phyloP scores from a whole-genome alignment of 1,140 invertebrate species.

The Anadara kagoshimensis region DNA sequence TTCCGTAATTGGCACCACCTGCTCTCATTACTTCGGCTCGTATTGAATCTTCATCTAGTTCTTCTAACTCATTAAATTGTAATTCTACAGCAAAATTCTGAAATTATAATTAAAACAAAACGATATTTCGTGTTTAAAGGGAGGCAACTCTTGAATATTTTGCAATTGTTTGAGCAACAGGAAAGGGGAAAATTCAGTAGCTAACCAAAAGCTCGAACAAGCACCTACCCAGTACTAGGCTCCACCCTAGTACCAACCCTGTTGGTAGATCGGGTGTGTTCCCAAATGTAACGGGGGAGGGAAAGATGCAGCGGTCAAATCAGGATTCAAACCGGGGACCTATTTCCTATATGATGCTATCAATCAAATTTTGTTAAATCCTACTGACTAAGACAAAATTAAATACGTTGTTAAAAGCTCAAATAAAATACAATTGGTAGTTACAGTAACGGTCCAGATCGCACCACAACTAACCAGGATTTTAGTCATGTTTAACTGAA shows the following conservation, averaged over 20 bases:
- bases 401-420: neutral
- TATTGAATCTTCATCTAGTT: conserved; percentile 38
- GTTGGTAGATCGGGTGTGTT: too few species aligned
- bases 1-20: conserved; percentile 53
- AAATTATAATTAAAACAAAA: conserved; percentile 11
- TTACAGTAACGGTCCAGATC: neutral
- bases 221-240: neutral
- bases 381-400: too few species aligned
- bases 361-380: too few species aligned
- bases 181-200: neutral
- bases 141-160: neutral
- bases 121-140: neutral
- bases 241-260: neutral
- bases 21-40: conserved; percentile 34
- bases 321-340: too few species aligned
- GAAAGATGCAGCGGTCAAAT: too few species aligned
- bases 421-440: neutral
- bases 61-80: conserved; percentile 33
- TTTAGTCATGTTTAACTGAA: neutral
- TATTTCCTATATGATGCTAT: too few species aligned
- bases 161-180: neutral
- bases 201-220: neutral
- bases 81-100: conserved; percentile 53
- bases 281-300: too few species aligned
- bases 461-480: neutral